phyloP scores from a whole-genome alignment of 2,113 vertebrate genomes.

The Carassius gibelio region DNA sequence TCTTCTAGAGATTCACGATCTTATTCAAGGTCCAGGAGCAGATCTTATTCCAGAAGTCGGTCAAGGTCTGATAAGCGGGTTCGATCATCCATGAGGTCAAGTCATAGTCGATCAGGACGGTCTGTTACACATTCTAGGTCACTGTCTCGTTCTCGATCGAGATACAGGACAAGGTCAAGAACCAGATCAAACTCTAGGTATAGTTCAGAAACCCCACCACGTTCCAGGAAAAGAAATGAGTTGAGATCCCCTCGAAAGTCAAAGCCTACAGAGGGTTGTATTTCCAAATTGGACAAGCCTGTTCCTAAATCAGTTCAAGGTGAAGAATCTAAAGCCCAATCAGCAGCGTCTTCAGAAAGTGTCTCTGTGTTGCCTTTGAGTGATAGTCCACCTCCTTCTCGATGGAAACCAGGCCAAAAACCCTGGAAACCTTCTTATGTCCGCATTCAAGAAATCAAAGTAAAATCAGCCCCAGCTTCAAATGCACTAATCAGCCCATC shows the following conservation, averaged over 20 bases:
- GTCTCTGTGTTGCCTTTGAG: constrained; percentile 89
- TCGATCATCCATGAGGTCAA: constrained; percentile 76
- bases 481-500: constrained; percentile 67
- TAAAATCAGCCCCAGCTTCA: constrained; percentile 74
- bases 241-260: constrained; percentile 76
- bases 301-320: constrained; percentile 69
- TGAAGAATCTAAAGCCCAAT: constrained; percentile 69
- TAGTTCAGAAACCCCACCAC: constrained; percentile 65
- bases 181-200: constrained; percentile 68
- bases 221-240: constrained; percentile 65
- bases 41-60: constrained; percentile 77
- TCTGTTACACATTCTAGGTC: constrained; percentile 76
- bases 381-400: constrained; percentile 95
- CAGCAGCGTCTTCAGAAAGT: constrained; percentile 75
- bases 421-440: constrained; percentile 98
- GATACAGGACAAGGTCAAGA: constrained; percentile 74
- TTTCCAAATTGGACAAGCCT: constrained; percentile 72
- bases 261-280: constrained; percentile 70
- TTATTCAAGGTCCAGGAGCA: constrained; percentile 76
- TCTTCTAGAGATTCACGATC: constrained; percentile 79
- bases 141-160: constrained; percentile 75
- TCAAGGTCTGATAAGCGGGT: constrained; percentile 80
- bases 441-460: constrained; percentile 87
- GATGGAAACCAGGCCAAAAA: constrained; percentile 97
- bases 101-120: constrained; percentile 43